Evolutionary conservation across 2,113 vertebrate species (phyloP).

Genomic region (Eptesicus fuscus): DNA sequence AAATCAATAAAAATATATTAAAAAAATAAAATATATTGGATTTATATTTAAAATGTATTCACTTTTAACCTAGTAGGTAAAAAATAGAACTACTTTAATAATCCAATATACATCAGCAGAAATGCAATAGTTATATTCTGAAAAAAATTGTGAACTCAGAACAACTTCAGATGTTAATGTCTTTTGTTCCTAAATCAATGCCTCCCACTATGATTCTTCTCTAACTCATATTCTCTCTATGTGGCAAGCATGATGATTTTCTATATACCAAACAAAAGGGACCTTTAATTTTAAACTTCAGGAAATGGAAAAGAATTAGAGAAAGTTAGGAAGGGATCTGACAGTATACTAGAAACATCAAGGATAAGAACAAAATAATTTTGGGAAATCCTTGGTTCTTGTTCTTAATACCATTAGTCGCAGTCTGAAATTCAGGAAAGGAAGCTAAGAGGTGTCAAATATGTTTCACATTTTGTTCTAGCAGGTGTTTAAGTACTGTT

Average conservation of each 20-base stretch:
- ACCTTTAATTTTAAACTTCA: constrained; percentile 25
- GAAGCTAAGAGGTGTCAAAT: constrained; percentile 35
- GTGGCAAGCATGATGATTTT: background rate
- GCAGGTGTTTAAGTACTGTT: constrained; percentile 55
- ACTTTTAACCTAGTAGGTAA: background rate
- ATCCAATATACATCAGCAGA: background rate
- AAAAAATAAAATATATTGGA: background rate
- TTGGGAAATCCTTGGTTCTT: background rate
- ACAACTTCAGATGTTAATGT: background rate
- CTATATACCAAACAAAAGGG: background rate
- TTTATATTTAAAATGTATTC: background rate
- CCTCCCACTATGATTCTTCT: background rate
- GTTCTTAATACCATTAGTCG: background rate
- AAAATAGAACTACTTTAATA: background rate
- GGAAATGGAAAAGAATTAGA: constrained; percentile 27
- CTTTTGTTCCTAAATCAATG: background rate
- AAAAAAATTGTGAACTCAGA: background rate
- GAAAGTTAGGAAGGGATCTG: background rate
- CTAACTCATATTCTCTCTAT: background rate
- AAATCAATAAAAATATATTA: no score
- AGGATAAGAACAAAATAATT: constrained; percentile 27
- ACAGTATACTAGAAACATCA: constrained; percentile 30
- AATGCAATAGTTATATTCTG: background rate
- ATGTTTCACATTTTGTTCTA: constrained; percentile 25
- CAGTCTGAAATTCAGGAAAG: constrained; percentile 40